Percentiles rank a stretch among this genome's conserved stretches.
Evolutionary conservation across 1,140 invertebrate genomes (phyloP).

Genomic region (Lysiphlebus fabarum): DNA sequence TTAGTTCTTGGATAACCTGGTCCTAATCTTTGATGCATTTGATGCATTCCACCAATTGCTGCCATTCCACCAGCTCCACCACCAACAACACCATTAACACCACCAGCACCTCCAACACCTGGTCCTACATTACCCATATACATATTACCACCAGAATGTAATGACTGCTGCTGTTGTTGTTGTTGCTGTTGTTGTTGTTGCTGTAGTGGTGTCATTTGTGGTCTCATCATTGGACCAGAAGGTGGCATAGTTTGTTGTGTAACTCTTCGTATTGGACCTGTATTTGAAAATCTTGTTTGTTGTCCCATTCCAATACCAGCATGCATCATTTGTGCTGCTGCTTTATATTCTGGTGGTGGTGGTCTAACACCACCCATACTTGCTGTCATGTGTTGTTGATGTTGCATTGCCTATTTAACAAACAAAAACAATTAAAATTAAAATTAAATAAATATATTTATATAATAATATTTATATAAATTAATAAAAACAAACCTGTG

Average conservation of each 20-base stretch:
- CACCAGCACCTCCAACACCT: constrained; percentile 18
- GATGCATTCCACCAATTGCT: constrained; percentile 53
- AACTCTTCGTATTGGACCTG: constrained; percentile 59
- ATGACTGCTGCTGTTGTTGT: constrained; percentile 51
- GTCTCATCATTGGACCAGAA: constrained; percentile 69
- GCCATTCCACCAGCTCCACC: constrained; percentile 30
- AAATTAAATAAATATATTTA: constrained; percentile 12
- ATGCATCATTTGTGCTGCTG: constrained; percentile 62
- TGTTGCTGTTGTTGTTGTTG: constrained; percentile 56
- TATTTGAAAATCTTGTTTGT: constrained; percentile 54
- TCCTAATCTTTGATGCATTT: constrained; percentile 53
- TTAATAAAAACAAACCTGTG: constrained; percentile 38
- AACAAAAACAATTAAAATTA: constrained; percentile 14
- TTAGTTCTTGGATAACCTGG: constrained; percentile 52
- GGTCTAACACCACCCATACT: constrained; percentile 57
- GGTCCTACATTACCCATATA: constrained; percentile 37
- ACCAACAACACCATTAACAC: constrained; percentile 31
- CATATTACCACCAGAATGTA: constrained; percentile 50
- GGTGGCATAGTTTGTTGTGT: constrained; percentile 67
- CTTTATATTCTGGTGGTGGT: constrained; percentile 75
- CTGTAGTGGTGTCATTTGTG: constrained; percentile 59
- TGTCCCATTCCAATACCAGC: constrained; percentile 51
- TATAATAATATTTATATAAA: too few species aligned
- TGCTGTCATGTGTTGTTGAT: constrained; percentile 52
- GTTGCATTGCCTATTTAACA: constrained; percentile 48